Base-by-base conservation (phyloP, 2,113 vertebrate species). In the Paracanthobrama guichenoti region DNA sequence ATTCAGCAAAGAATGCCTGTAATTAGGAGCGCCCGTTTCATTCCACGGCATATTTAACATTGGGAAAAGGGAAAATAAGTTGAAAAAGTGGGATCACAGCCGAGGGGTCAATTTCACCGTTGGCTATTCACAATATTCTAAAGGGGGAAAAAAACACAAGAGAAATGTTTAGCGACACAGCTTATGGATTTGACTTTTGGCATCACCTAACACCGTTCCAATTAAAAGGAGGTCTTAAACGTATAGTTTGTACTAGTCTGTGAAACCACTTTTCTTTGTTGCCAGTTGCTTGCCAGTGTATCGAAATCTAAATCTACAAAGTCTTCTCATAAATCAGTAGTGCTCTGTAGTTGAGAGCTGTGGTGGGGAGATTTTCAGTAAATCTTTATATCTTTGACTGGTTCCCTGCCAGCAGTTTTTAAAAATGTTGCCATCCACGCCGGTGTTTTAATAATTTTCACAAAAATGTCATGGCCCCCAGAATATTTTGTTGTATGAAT, bases 1-100 rank as follows among this genome's bases (percentile, higher is more conserved):
- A 99, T 99, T 96, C 96, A 97, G 95, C 92, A 91, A 96, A 96
- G 97, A 98, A 98, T 98, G 96, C 92, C 95, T 93, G 90, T 97
- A 97, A 98, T 98, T 97, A 97, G 96, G 94, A 93, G 92, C 93
- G 89, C 92, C 92, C 92, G 95, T 95, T 96, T 96, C 95, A 96
- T 95, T 96, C 95, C 94, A 86, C 89, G 91, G 94, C 94, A 95
- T 95, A 92, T 96, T 97, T 95, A 93, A 92, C 93, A 93, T 92
- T 92, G 64, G 87, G 84, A 90, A 89, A 87, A 83, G 62, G 89
- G 78, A 89, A 88, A 91, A 86, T 88, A 87, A 79, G 89, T 90
- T 92, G 91, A 94, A 96, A 64, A 62, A 31, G 93, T 93, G 93
- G 92, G 93, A 96, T 95, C 93, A 95, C 95, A 96, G 96, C 94